phyloP scores from a whole-genome alignment of 2,113 vertebrate species.

The Poicephalus gulielmi region DNA sequence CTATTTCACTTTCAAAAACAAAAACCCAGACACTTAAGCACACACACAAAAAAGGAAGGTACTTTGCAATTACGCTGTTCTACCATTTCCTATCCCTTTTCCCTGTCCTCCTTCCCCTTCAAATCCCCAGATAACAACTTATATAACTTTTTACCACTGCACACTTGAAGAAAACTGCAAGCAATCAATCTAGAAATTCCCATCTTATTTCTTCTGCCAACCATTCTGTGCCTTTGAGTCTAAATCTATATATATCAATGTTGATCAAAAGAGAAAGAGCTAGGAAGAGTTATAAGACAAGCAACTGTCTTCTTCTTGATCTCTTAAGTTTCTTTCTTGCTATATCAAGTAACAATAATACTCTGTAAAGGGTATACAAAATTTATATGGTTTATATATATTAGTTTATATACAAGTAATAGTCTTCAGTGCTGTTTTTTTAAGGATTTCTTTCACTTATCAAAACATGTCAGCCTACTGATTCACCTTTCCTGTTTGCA shows the following conservation, averaged over 20 bases:
- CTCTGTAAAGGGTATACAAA: not conserved
- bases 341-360: not conserved
- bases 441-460: not conserved
- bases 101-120: not conserved
- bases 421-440: not conserved
- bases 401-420: not conserved
- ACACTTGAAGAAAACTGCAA: not conserved
- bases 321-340: not conserved
- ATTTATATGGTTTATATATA: not conserved
- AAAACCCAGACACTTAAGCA: not conserved
- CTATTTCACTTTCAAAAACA: not conserved
- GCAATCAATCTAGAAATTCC: not conserved
- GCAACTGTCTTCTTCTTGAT: not conserved
- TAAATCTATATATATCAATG: not conserved
- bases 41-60: not conserved
- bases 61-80: not conserved
- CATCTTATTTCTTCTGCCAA: not conserved
- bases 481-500: not conserved
- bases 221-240: not conserved
- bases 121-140: not conserved
- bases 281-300: not conserved
- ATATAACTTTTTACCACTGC: not conserved
- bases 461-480: not conserved
- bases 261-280: not conserved
- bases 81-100: not conserved